Base-by-base conservation (phyloP, 2,888 invertebrate genomes). In the Eudemis profundana region DNA sequence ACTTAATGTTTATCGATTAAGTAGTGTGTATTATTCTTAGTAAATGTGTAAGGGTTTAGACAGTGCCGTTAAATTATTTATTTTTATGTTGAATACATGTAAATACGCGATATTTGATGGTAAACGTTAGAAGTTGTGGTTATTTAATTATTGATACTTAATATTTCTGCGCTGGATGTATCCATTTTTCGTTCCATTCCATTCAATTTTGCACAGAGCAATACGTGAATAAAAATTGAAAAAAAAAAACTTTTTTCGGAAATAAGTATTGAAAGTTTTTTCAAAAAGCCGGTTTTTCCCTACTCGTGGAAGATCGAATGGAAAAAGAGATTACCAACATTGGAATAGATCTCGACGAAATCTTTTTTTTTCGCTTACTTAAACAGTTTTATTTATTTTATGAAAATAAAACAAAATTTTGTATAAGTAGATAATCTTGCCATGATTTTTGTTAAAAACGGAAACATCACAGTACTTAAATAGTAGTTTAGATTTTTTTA, bases 81-180 rank as follows among this genome's bases (percentile, higher is more conserved):
- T 92, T 91, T 87, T 88, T 89, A 91, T 89, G 92, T 92, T 92
- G 90, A 86, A 85, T 83, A 84, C 83, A 78, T 92, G 91, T 91
- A 90, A 86, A 91, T 91, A 91, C 69, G 82, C 85, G 84, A 87
- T 86, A 85, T 85, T 87, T 86, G 82, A 81, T 84, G 85, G 83
- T 88, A 87, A 85, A 85, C 77, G 85, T 86, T 88, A 86, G 86
- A 79, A 78, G 75, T 87, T 85, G 86, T 86, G 89, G 87, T 87
- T 89, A 85, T 86, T 84, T 86, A 84, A 85, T 84, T 80, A 83
- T 82, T 74, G 83, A 86, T 84, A 84, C 65, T 59, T 65, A 60
- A 51, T 59, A 8, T 46, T 59, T 60, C 60, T 27, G 53, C 17
- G 56, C 56, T 65, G 64, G 51, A 63, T 51, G 50, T 75, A 75